phyloP scores from a whole-genome alignment of 1,140 invertebrate genomes.

The Megalopta genalis region DNA sequence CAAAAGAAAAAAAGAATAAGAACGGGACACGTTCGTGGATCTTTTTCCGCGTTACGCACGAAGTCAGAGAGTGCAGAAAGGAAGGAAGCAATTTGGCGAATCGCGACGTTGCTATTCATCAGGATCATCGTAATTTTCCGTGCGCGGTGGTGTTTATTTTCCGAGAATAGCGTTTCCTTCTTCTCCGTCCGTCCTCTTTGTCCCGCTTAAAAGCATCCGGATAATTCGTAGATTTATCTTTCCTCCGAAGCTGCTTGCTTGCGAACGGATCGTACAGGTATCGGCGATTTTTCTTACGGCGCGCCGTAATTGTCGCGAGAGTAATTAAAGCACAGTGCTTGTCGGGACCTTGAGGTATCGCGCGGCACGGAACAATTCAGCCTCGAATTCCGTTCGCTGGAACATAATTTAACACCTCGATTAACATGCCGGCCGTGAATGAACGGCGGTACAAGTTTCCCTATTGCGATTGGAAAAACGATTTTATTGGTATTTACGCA shows the following conservation, averaged over 20 bases:
- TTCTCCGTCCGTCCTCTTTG: background rate
- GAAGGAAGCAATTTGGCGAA: conserved; percentile 28
- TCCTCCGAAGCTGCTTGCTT: too few relatives aligned
- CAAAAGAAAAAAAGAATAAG: background rate
- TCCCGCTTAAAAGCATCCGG: background rate
- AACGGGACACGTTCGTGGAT: too few relatives aligned
- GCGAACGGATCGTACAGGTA: background rate
- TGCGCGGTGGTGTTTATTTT: conserved; percentile 9
- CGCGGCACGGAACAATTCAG: background rate
- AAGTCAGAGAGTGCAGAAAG: background rate
- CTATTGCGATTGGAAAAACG: too few relatives aligned
- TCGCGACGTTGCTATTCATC: background rate
- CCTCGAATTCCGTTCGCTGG: background rate
- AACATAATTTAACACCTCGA: background rate
- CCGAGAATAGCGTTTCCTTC: background rate
- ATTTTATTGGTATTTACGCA: too few relatives aligned
- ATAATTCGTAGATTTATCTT: background rate
- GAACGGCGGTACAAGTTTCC: too few relatives aligned
- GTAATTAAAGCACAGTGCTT: background rate
- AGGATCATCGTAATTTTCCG: conserved; percentile 19
- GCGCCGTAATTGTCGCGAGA: background rate
- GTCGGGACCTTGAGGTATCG: background rate
- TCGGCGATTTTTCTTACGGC: too few relatives aligned
- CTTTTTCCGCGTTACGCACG: too few relatives aligned
- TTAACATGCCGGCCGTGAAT: too few relatives aligned